phyloP scores from a whole-genome alignment of 37 sponge, comb jelly and placozoan species.

The Lycopodina hypogea region DNA sequence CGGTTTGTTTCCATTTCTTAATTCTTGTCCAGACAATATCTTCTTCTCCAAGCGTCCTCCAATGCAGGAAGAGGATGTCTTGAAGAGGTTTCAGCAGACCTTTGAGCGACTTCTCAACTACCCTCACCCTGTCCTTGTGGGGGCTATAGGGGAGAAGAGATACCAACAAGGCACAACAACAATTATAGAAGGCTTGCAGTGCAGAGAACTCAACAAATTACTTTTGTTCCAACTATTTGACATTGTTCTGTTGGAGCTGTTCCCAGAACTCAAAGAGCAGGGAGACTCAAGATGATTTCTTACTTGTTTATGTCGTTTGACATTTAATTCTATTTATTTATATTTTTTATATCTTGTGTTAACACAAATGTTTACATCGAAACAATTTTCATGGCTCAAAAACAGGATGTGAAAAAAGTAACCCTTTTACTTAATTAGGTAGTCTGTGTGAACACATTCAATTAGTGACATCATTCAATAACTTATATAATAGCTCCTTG shows the following conservation, averaged over 20 bases:
- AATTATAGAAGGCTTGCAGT: constrained; percentile 60
- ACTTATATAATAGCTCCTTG: too few species aligned
- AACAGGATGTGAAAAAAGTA: too few species aligned
- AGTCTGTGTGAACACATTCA: too few species aligned
- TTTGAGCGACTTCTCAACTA: constrained; percentile 1
- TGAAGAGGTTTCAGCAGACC: background rate
- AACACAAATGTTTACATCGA: too few species aligned
- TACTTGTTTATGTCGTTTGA: too few species aligned
- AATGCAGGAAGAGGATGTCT: constrained; percentile 12
- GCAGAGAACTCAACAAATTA: constrained; percentile 60
- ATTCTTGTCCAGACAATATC: constrained; percentile 12
- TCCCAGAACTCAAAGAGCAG: constrained; percentile 46
- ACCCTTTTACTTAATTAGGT: too few species aligned
- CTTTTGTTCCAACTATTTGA: constrained; percentile 55
- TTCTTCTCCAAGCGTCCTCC: constrained; percentile 38
- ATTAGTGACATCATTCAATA: too few species aligned
- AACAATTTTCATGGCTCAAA: too few species aligned
- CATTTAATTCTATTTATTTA: background rate
- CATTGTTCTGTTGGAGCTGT: constrained; percentile 50
- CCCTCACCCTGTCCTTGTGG: constrained; percentile 22
- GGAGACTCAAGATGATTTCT: background rate
- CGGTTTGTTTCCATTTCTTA: background rate
- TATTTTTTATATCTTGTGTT: too few species aligned
- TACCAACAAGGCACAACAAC: constrained; percentile 24
- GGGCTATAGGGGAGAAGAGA: constrained; percentile 34